A percentile compares a stretch with the other conserved stretches of the same genome.
phyloP scores from a whole-genome alignment of 2,888 invertebrate species.

The Patella pellucida region DNA sequence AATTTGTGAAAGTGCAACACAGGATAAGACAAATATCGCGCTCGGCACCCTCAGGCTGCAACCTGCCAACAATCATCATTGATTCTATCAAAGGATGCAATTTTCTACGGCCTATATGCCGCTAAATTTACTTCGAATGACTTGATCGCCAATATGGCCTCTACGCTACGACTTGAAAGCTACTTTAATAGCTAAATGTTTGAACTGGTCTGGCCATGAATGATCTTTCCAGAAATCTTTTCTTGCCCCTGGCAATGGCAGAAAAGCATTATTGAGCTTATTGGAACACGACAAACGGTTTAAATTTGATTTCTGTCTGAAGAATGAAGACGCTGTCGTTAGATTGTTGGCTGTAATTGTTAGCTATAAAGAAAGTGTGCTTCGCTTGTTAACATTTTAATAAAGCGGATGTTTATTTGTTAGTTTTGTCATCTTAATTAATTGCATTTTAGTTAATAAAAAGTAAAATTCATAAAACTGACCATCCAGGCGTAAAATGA shows the following conservation, averaged over 20 bases:
- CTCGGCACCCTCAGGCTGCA: constrained; percentile 6
- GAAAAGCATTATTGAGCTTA: constrained; percentile 9
- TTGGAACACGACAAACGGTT: constrained; percentile 5
- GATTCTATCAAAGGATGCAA: constrained; percentile 26
- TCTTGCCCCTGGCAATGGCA: neutral
- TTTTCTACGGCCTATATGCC: constrained; percentile 20
- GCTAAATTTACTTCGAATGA: constrained; percentile 12
- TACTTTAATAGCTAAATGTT: constrained; percentile 5
- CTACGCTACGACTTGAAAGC: constrained; percentile 12
- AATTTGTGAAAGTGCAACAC: constrained; percentile 19
- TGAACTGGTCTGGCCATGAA: constrained; percentile 4
- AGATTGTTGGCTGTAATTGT: constrained; percentile 9
- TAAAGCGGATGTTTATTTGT: constrained; percentile 9
- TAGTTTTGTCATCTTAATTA: constrained; percentile 1
- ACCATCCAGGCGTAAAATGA: neutral
- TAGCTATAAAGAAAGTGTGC: constrained; percentile 6
- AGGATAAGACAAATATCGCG: constrained; percentile 19
- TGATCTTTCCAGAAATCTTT: neutral
- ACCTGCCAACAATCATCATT: constrained; percentile 20
- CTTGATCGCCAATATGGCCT: constrained; percentile 11
- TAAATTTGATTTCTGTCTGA: neutral
- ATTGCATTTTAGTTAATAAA: constrained; percentile 9
- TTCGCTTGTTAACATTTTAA: neutral
- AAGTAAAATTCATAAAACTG: neutral
- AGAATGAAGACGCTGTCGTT: neutral